Evolutionary conservation across 1,140 invertebrate genomes (phyloP), one percentile per base, ranked within the genome.

Genomic region (Colletes latitarsis): DNA sequence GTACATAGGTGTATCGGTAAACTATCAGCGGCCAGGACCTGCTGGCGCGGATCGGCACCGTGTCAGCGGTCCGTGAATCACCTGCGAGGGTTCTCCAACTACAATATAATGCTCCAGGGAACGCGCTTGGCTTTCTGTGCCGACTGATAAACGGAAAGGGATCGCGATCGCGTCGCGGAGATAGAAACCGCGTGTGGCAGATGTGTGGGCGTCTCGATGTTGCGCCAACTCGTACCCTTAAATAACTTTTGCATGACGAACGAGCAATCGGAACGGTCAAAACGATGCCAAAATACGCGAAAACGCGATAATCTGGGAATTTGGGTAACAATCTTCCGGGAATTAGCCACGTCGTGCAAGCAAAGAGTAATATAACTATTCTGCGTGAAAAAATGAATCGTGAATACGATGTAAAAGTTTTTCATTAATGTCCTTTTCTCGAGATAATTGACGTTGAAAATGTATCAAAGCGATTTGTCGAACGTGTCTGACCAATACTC

Each of bases 11-110:
- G 76, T 72, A 80, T 80, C 68, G 70, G 70, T 58, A 67, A 71
- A 66, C 70, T 85, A 82, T 78, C 76, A 64, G 41, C 63, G 53
- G 77, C 12, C 53, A 53, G 74, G 74, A 82, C 76, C 81, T 19
- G 57, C 49, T 63, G 60, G 30, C 58, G 57, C 46, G 39, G 69
- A 49, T 46, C 53, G 72, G 30, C 53, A 73, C 66, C 75, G 79
- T 74, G 73, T 86, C 83, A 80, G 68, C 71, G 73, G 81, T 69
- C 77, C 76, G 62, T 71, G 77, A 73, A 83, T 87, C 85, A 86
- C 68, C 81, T 71, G 81, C 68, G 62, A 69, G 58, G 71, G n/a
- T 83, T 83, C 84, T 87, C 84, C 76, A 82, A 77, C 58, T 64
- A 46, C 70, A 73, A 69, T 70, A 80, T 85, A 85, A 78, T 71